A percentile compares a stretch with the other conserved stretches of the same genome.
Evolutionary conservation across 2,113 vertebrate genomes (phyloP).

Genomic region (Aegithalos caudatus): DNA sequence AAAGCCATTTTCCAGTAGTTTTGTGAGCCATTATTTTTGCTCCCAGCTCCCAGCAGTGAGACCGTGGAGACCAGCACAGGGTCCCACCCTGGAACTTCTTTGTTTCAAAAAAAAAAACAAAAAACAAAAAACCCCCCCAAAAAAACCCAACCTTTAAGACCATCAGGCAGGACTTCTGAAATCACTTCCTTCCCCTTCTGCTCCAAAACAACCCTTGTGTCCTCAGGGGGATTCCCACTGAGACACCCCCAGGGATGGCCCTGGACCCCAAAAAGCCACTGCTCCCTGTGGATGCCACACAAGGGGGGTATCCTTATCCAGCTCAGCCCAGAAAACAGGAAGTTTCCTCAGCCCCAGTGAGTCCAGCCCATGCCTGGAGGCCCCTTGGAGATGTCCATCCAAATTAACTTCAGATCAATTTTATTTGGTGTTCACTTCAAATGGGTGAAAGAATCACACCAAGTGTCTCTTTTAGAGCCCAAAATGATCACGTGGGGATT

Average conservation of each 20-base stretch:
- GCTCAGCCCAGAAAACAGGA: neutral
- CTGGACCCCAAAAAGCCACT: neutral
- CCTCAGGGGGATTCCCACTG: fast-evolving
- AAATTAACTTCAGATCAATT: neutral
- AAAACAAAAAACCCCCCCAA: too few relatives aligned
- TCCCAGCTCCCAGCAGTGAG: neutral
- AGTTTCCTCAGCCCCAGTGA: neutral
- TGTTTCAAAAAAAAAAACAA: neutral
- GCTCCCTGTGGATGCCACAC: neutral
- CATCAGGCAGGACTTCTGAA: neutral
- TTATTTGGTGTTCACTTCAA: neutral
- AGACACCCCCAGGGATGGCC: fast-evolving
- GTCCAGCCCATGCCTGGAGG: fast-evolving
- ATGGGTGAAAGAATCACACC: neutral
- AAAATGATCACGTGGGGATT: fast-evolving
- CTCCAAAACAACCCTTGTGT: neutral
- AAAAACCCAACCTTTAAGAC: too few relatives aligned
- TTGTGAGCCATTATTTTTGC: neutral
- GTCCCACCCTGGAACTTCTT: conserved; percentile 15
- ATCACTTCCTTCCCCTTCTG: conserved; percentile 19
- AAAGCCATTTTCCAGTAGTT: neutral
- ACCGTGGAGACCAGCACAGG: neutral
- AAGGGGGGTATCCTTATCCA: neutral
- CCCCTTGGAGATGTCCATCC: neutral
- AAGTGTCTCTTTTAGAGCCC: neutral